Percentiles rank a stretch among this genome's conserved stretches.
Conservation (phyloP, 64 coral and sea anemone genomes). For the Cladopsammia gracilis region DNA sequence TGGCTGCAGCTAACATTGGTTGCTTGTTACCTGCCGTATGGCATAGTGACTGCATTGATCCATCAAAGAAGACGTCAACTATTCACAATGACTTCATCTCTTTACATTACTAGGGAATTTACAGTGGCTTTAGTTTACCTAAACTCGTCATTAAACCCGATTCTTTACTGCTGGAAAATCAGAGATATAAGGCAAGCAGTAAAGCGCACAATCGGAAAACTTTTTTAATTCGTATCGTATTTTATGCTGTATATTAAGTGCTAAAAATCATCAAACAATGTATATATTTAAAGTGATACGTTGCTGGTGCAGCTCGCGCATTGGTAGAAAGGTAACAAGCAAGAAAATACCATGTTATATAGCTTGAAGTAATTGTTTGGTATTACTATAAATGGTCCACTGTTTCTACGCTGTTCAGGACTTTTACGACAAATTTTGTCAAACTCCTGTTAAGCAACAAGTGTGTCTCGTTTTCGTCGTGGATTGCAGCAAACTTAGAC, state of each 20-base stretch:
- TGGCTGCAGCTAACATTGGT: not conserved
- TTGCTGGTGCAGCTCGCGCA: no score
- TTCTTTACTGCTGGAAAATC: conserved; percentile 21
- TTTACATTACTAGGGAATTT: not conserved
- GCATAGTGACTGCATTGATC: not conserved
- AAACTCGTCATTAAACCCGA: not conserved
- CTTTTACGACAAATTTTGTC: no score
- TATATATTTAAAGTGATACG: no score
- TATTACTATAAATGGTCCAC: no score
- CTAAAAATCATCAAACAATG: no score
- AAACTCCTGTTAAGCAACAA: no score
- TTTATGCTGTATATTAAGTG: not conserved
- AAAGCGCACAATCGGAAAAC: not conserved
- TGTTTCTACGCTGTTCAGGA: no score
- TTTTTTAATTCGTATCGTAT: not conserved
- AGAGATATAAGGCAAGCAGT: not conserved
- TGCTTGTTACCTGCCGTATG: not conserved
- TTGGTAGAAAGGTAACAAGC: no score
- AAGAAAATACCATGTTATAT: no score
- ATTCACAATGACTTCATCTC: not conserved
- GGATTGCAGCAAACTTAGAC: no score
- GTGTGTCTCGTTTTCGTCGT: no score
- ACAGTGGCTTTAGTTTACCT: not conserved
- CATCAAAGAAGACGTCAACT: not conserved
- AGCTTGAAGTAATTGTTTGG: no score